Evolutionary conservation across 1,140 invertebrate genomes (phyloP), one percentile per base, ranked within the genome.

Genomic region (Anagrus nilaparvatae): DNA sequence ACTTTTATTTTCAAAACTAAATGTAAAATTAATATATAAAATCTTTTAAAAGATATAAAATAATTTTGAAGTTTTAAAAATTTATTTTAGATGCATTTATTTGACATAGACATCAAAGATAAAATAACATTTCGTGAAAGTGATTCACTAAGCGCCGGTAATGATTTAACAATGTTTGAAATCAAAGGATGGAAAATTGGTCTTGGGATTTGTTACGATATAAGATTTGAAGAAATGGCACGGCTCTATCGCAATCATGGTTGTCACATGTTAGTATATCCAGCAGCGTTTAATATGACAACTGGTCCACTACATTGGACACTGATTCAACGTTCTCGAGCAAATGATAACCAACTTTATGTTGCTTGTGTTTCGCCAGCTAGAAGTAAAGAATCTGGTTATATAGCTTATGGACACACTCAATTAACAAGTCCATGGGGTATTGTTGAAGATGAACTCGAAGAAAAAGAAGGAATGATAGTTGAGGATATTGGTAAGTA

Each of bases 271-370:
- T 60, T 94, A 12, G 67, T 96, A 8, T 95, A 92, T 65, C 91
- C 91, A n/a, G 89, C 81, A 31, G 91, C 91, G 10, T 97, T 96
- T 59, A 96, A 94, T 65, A 87, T 92, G 82, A 94, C 87, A 9
- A 96, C 92, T 1, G 93, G 93, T 0, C 90, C 90, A 1, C 63
- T 84, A 9, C 92, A 96, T 60, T 97, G 91, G 91, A 84, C 92
- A 53, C 63, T 95, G 3, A 65, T 97, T 4, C 76, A 79, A 46
- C 72, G 85, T 30, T 72, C 77, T 1, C 70, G 92, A 36, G 91
- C 94, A 17, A 73, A 84, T 27, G 92, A 97, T 64, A 89, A 92
- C 65, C 91, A 92, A 64, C 64, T 87, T 17, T 86, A 74, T 64
- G 78, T 86, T 18, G 79, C 78, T 17, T 74, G 75, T 8, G 74